phyloP scores from a whole-genome alignment of 30 jellyfish, hydroid and myxozoan species.

The Sanderia malayensis region DNA sequence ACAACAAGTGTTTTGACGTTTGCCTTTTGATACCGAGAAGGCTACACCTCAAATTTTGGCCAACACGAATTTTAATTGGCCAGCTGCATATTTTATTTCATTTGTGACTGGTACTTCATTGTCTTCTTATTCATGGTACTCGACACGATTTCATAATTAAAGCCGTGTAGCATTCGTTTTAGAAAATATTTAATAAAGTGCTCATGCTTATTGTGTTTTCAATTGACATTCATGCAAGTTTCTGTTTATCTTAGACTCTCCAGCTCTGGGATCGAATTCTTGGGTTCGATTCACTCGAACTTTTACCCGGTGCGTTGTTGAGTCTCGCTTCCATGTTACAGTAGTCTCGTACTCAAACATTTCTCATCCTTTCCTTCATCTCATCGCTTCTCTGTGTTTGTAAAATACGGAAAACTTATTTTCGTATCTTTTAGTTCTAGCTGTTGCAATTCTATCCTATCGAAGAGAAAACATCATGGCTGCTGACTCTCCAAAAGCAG shows the following conservation, averaged over 20 bases:
- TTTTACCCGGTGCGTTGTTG: slow-evolving; percentile 72
- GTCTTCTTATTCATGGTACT: not conserved
- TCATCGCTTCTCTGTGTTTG: no score
- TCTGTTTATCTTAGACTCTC: slow-evolving; percentile 61
- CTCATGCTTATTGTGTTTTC: no score
- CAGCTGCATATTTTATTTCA: no score
- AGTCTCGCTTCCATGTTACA: not conserved
- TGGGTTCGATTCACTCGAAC: slow-evolving; percentile 79
- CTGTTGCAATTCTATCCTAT: slow-evolving; percentile 77
- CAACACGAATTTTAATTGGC: no score
- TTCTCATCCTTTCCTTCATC: no score
- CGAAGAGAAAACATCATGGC: slow-evolving; percentile 77
- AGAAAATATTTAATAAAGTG: not conserved
- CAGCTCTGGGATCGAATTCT: slow-evolving; percentile 93
- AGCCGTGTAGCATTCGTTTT: not conserved
- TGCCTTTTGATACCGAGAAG: no score
- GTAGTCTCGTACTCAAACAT: no score
- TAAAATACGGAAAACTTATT: not conserved
- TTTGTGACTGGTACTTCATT: not conserved
- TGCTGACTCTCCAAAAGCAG: slow-evolving; percentile 50
- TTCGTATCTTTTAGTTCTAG: slow-evolving; percentile 48
- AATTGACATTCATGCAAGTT: no score
- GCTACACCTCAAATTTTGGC: no score
- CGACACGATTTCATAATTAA: not conserved
- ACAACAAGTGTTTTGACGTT: no score